phyloP scores from a whole-genome alignment of 2,113 vertebrate species.

The Microtus ochrogaster region DNA sequence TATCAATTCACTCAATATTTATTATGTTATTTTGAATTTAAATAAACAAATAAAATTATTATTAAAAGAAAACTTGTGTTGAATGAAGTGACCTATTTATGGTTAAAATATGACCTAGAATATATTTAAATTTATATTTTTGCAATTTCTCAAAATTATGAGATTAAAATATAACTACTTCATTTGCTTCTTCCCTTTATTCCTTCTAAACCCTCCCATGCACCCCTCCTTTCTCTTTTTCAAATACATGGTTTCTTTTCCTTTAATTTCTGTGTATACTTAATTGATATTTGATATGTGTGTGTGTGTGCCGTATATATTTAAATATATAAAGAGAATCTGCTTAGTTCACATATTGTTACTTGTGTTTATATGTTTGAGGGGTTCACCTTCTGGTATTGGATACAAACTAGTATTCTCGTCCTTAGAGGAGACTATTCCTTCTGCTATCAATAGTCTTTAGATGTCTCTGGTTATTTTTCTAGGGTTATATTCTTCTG shows the following conservation, averaged over 20 bases:
- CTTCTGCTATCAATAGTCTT: not conserved
- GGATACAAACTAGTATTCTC: not conserved
- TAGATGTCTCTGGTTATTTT: no score
- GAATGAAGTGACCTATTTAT: not conserved
- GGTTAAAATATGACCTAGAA: not conserved
- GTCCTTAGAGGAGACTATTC: not conserved
- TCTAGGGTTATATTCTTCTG: accelerated
- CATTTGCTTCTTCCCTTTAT: not conserved
- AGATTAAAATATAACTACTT: not conserved
- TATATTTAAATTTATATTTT: not conserved
- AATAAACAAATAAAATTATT: not conserved
- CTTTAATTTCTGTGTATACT: not conserved
- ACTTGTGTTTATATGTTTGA: not conserved
- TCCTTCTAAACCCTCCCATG: not conserved
- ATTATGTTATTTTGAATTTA: not conserved
- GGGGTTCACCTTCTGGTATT: not conserved
- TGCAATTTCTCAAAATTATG: not conserved
- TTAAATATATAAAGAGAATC: not conserved
- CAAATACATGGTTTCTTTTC: not conserved
- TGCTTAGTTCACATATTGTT: not conserved
- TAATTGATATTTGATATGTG: not conserved
- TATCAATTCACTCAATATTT: not conserved
- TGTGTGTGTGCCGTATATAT: no score
- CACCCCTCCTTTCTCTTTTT: not conserved
- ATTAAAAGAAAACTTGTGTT: not conserved